Evolutionary conservation across 2,888 invertebrate species (phyloP).

Genomic region (Drosophila sordidula): DNA sequence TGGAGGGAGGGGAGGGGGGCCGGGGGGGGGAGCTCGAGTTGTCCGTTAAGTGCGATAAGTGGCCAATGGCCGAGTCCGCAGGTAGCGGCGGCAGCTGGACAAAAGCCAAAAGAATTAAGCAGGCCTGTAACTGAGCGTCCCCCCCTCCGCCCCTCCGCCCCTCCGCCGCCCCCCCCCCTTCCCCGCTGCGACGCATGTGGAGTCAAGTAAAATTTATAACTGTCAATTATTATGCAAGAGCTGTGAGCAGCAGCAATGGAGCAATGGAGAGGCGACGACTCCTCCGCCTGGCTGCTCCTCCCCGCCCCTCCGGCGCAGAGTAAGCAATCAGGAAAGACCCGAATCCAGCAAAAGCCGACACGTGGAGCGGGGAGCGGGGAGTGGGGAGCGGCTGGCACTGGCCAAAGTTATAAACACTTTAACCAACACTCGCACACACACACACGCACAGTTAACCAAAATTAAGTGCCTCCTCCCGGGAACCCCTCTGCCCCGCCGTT

Average conservation of each 20-base stretch:
- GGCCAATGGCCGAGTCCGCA: conserved; percentile 19
- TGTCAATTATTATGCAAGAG: conserved; percentile 81
- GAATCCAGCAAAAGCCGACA: conserved; percentile 33
- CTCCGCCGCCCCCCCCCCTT: neutral
- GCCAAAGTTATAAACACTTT: conserved; percentile 49
- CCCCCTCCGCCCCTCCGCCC: neutral
- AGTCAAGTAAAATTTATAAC: conserved; percentile 75
- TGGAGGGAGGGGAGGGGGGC: neutral
- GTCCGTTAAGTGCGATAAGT: conserved; percentile 45
- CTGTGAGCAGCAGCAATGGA: conserved; percentile 50
- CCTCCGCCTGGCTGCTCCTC: conserved; percentile 21
- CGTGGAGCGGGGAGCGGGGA: neutral
- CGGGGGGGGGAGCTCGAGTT: neutral
- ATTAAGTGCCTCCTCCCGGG: conserved; percentile 21
- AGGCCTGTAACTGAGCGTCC: neutral
- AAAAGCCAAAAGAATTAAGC: conserved; percentile 68
- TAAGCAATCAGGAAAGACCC: conserved; percentile 77
- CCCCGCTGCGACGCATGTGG: conserved; percentile 36
- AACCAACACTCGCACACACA: conserved; percentile 35
- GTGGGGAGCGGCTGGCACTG: neutral
- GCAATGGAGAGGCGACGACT: conserved; percentile 14
- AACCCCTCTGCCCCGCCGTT: neutral
- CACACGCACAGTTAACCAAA: conserved; percentile 33
- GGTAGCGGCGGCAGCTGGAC: conserved; percentile 38
- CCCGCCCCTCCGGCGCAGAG: neutral